These are phyloP conservation scores for Caenorhabditis briggsae DNA, from an alignment of 1,140 invertebrate species.

Conservation along the genomic window DNA sequence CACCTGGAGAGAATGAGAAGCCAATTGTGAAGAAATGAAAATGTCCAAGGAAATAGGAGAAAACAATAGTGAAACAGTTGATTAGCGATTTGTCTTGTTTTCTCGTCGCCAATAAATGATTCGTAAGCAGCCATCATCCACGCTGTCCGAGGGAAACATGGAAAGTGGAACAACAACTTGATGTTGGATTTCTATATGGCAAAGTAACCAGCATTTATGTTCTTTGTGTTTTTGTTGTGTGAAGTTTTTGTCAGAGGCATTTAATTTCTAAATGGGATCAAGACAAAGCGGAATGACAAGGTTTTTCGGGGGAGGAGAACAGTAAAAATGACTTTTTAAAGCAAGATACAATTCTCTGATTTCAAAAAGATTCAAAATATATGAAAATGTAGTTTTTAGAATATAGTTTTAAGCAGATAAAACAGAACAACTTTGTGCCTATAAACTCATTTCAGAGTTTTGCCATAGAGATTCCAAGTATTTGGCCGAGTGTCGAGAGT, in stretches of 20 bases:
- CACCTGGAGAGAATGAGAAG: not conserved
- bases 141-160: not conserved
- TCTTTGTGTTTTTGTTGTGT: not conserved
- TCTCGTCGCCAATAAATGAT: not conserved
- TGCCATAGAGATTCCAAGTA: slow-evolving; percentile 68
- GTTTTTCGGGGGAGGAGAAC: no score
- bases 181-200: not conserved
- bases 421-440: not conserved
- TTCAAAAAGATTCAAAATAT: not conserved
- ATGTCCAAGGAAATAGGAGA: not conserved
- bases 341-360: slow-evolving; percentile 23
- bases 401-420: not conserved
- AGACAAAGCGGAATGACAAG: not conserved
- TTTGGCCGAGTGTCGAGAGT: slow-evolving; percentile 68
- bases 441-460: slow-evolving; percentile 25
- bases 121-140: not conserved
- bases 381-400: not conserved
- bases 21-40: not conserved
- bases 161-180: not conserved
- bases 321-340: not conserved
- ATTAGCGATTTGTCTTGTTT: not conserved
- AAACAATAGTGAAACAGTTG: not conserved
- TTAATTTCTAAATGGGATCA: no score
- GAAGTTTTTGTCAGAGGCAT: no score
- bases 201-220: not conserved